Evolutionary conservation across 2,888 invertebrate species (phyloP).

Genomic region (Coenonympha glycerion): DNA sequence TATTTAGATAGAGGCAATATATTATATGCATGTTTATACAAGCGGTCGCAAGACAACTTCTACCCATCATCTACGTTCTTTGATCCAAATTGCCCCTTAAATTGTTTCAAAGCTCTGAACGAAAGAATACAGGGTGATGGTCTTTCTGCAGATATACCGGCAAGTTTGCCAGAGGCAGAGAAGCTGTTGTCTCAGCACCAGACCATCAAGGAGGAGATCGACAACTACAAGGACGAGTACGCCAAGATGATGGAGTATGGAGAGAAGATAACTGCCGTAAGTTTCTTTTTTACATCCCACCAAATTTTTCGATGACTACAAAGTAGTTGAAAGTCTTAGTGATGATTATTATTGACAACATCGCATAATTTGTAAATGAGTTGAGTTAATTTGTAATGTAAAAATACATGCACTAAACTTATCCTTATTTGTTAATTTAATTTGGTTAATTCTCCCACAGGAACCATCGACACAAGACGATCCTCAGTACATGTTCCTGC

Average conservation of each 20-base stretch:
- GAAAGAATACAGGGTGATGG: neutral
- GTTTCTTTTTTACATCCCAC: constrained; percentile 29
- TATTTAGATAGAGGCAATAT: too few relatives aligned
- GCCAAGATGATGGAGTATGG: constrained; percentile 99
- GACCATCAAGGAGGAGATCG: constrained; percentile 98
- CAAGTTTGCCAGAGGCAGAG: constrained; percentile 96
- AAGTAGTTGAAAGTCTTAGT: neutral
- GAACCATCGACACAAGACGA: constrained; percentile 93
- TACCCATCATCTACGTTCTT: too few relatives aligned
- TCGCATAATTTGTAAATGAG: too few relatives aligned
- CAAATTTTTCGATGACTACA: neutral
- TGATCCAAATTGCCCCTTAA: too few relatives aligned
- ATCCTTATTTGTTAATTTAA: neutral
- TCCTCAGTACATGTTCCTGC: constrained; percentile 99
- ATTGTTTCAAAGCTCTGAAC: too few relatives aligned
- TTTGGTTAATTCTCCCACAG: constrained; percentile 36
- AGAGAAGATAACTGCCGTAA: constrained; percentile 90
- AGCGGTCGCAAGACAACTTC: too few relatives aligned
- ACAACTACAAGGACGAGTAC: constrained; percentile 98
- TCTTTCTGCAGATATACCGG: constrained; percentile 83
- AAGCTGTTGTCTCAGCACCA: constrained; percentile 97
- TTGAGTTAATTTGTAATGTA: too few relatives aligned
- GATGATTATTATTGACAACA: too few relatives aligned
- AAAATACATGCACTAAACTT: too few relatives aligned
- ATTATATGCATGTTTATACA: too few relatives aligned